Base-by-base conservation (phyloP, 2,888 invertebrate genomes). In the Lycaena phlaeas region DNA sequence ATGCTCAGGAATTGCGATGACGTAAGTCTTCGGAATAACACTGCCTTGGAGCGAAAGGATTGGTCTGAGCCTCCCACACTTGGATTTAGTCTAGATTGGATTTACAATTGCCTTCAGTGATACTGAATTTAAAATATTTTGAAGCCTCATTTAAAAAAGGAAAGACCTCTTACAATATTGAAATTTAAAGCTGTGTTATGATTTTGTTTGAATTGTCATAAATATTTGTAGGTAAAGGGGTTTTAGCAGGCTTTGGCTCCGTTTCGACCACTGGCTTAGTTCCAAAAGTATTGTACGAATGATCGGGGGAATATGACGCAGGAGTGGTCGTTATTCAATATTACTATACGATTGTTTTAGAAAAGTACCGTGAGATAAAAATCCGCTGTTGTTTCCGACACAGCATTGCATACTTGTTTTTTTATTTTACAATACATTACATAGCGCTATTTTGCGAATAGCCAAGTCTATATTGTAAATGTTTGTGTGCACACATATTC, bases 61-160 rank as follows among this genome's bases (percentile, higher is more conserved):
- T 40, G 17, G 14, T 12, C 41, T 38, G 38, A 43, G 43, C 41
- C 43, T 46, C 42, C 39, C 39, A 38, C 42, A 38, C 39, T 36
- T 34, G 27, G 31, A 44, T 43, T 45, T 40, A 43, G 40, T 34
- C 40, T 38, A 36, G 42, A 46, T 43, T 49, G 46, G 43, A 49
- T 49, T 46, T 46, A 41, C 41, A 44, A 46, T 46, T 37, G 43
- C 44, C 45, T 45, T 50, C 44, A 46, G 12, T 12, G 12, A 22
- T 22, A 34, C 7, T 17, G 22, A 3, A 18, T 34, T 12, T 34
- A 9, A 12, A 34, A 34, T 22, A 34, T 34, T 34, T 18, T 34
- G 18, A 34, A 34, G 34, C 18, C 11, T 34, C 17, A 18, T 22
- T 34, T 34, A 18, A 34, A 34, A 34, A 18, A n/a, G 15, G 14